These are phyloP conservation scores for Diplogasteroides magnus DNA, from an alignment of 1,140 invertebrate genomes.

Conservation along the genomic window DNA sequence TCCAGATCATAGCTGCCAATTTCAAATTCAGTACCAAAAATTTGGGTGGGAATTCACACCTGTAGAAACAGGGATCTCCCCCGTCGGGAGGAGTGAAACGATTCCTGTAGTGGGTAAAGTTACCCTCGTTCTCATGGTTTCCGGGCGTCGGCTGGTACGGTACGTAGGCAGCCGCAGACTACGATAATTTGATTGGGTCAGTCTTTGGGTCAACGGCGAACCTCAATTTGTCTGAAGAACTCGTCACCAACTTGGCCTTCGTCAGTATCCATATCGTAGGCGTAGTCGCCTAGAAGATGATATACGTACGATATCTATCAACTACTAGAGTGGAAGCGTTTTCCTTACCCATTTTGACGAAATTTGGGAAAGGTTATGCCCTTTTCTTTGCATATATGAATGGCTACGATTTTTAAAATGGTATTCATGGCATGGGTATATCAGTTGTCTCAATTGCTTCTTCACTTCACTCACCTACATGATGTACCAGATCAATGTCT, in stretches of 20 bases:
- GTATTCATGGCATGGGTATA: too few species aligned
- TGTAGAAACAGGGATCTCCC: conserved; percentile 52
- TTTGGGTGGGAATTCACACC: conserved; percentile 20
- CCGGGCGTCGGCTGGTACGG: conserved; percentile 87
- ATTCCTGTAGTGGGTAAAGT: conserved; percentile 47
- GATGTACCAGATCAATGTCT: conserved; percentile 61
- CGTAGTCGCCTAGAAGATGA: conserved; percentile 78
- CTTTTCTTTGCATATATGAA: too few species aligned
- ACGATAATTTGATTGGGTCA: conserved; percentile 11
- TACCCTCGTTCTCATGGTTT: conserved; percentile 72
- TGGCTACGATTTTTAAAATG: too few species aligned
- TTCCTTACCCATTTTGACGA: too few species aligned
- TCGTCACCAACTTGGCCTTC: conserved; percentile 75
- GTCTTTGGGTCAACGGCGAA: conserved; percentile 58
- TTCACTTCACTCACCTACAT: conserved; percentile 59
- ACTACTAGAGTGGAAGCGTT: too few species aligned
- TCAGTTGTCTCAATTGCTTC: too few species aligned
- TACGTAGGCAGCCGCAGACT: conserved; percentile 67
- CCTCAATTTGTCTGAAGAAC: conserved; percentile 83
- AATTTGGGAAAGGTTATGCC: too few species aligned
- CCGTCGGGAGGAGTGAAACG: conserved; percentile 44
- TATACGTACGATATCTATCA: too few species aligned
- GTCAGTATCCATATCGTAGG: conserved; percentile 83
- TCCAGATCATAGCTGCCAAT: conserved; percentile 68
- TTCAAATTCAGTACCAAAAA: neutral